Conservation (phyloP, 2,113 vertebrate species). For the Istiophorus platypterus region DNA sequence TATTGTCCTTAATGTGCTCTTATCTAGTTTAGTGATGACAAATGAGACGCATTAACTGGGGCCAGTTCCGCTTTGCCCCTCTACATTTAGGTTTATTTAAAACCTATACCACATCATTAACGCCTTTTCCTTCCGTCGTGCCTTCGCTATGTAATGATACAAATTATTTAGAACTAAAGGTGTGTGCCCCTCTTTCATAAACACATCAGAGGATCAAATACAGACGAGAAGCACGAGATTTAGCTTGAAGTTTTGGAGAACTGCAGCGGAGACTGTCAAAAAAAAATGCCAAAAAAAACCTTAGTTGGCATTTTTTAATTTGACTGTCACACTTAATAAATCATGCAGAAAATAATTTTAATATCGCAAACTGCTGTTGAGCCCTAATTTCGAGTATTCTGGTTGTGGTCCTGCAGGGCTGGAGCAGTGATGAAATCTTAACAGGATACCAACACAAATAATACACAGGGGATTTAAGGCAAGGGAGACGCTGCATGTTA, state of each 20-base stretch:
- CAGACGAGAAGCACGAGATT: background rate
- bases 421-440: background rate
- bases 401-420: constrained; percentile 2
- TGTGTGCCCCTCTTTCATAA: background rate
- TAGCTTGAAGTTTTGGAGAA: too few species aligned
- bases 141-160: too few species aligned
- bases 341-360: background rate
- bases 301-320: background rate
- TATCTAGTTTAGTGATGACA: background rate
- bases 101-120: background rate
- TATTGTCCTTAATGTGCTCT: background rate
- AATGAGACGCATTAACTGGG: too few species aligned
- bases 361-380: background rate
- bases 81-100: background rate
- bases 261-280: too few species aligned
- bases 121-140: background rate
- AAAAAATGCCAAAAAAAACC: too few species aligned
- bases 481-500: background rate
- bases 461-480: background rate
- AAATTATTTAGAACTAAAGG: background rate
- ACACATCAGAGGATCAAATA: background rate
- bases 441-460: background rate
- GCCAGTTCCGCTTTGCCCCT: background rate
- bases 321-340: background rate
- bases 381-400: background rate